Base-by-base conservation (phyloP, 64 coral and sea anemone genomes). In the Montipora efflorescens region DNA sequence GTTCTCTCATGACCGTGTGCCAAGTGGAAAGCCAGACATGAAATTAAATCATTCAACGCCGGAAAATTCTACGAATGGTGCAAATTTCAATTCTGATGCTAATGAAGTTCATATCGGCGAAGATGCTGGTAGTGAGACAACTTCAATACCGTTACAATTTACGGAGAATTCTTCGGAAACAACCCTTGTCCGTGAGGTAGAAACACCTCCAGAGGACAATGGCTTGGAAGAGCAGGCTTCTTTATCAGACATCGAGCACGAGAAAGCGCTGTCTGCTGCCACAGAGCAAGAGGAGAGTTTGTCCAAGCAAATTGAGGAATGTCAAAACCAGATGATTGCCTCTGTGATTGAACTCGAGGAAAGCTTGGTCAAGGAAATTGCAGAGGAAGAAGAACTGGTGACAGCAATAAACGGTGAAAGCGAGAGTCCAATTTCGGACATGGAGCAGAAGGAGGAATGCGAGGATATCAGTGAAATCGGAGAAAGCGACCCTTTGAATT, bases 291-390 rank as follows among this genome's bases (percentile, higher is more conserved):
- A 95, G 46, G 94, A 98, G 43, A 95, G 70, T 79, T 83, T 90
- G 0, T 95, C 91, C 3, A 79, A 90, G 59, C 90, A 95, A 49
- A 98, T 95, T 20, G 94, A 98, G 23, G 87, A 95, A 21, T 95
- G 94, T 87, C 93, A 93, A 77, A 82, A 98, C 52, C 93, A 95
- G 47, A 87, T 85, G 50, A 95, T 99, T 13, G 95, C 98, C 36
- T 95, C 98, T 16, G 98, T 95, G 16, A 99, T 96, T 76, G 98
- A 93, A 81, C 98, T 96, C 20, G 95, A 99, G 45, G 80, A 96
- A 87, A 96, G 92, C 50, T 76, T 99, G 64, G 91, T 86, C 4
- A 91, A 88, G 49, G 98, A 99, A 77, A 99, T 99, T n/a, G 98
- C 94, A 5, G 94, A 86, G 64, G 92, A 99, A 71, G 92, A 99